Base-by-base conservation (phyloP, 2,113 vertebrate genomes). In the Centropus unirufus region DNA sequence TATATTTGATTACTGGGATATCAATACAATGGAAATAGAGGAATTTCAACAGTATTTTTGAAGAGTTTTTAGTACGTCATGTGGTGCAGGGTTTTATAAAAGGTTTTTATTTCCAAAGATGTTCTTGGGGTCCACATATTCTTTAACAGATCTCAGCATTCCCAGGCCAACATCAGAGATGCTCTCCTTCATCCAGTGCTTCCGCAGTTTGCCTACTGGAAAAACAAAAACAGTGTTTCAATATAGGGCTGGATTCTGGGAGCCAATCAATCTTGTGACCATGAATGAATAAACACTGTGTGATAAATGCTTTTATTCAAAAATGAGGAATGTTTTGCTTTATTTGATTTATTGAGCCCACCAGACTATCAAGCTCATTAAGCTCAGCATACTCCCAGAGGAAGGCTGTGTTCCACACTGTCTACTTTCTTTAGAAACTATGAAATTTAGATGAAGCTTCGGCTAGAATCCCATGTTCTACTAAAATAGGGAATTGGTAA, bases 291-390 rank as follows among this genome's bases (percentile, higher is more conserved):
- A 99, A 99, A 99, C 99, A 99, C 98, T 98, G 98, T 97, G 98
- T 99, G 99, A 99, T 99, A 99, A 99, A 99, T 99, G 99, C 98
- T 99, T 99, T 99, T 99, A 99, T 99, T 99, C 99, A 99, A 98
- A 99, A 98, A 99, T 98, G 98, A 99, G 99, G 99, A 99, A 99
- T 99, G 99, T 99, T 99, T 99, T 99, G 99, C 98, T 99, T 99
- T 99, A 98, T 98, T 98, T 99, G 99, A 99, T 99, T 99, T 99
- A 99, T 99, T 99, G 99, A 99, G 99, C 99, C 98, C 98, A 99
- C 98, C 98, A 99, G 99, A 99, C 99, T 99, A 99, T 99, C 99
- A 99, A 99, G 99, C 99, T 99, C 99, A 99, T 99, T 99, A 99
- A 99, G 98, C 98, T 97, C 98, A 96, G 97, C 98, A 98, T 97